phyloP scores from a whole-genome alignment of 2,888 invertebrate species.

The Leptinotarsa haldemani region DNA sequence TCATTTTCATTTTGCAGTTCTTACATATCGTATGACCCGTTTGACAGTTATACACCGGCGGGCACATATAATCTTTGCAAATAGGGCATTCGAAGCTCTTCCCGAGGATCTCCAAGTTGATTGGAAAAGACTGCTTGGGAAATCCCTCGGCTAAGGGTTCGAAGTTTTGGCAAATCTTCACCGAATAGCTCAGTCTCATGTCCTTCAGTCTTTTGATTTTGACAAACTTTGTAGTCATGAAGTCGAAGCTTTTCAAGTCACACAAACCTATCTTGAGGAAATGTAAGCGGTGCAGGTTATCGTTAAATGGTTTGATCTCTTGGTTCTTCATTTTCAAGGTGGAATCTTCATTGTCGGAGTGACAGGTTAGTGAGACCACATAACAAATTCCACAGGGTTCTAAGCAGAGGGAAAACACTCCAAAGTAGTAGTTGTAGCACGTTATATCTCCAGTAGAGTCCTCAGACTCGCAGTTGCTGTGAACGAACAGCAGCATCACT shows the following conservation, averaged over 20 bases:
- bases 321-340: slow-evolving; percentile 39
- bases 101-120: slow-evolving; percentile 25
- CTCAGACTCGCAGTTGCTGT: slow-evolving; percentile 39
- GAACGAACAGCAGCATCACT: slow-evolving; percentile 40
- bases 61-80: slow-evolving; percentile 57
- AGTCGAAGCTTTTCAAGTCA: slow-evolving; percentile 37
- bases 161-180: slow-evolving; percentile 24
- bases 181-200: slow-evolving; percentile 33
- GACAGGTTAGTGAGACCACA: slow-evolving; percentile 28
- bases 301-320: slow-evolving; percentile 38
- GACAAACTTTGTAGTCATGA: slow-evolving; percentile 39
- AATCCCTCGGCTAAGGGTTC: not conserved
- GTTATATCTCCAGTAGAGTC: slow-evolving; percentile 39
- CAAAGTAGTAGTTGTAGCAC: slow-evolving; percentile 41
- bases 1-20: slow-evolving; percentile 49
- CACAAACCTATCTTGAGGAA: slow-evolving; percentile 34
- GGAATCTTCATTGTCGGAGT: slow-evolving; percentile 26
- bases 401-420: slow-evolving; percentile 40
- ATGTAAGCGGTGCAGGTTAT: slow-evolving; percentile 31
- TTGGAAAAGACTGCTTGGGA: not conserved
- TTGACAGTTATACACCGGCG: slow-evolving; percentile 57
- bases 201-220: slow-evolving; percentile 30
- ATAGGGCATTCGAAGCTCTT: slow-evolving; percentile 57
- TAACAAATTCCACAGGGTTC: slow-evolving; percentile 35
- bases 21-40: slow-evolving; percentile 58